Conservation (phyloP, 2,797 vertebrate species). For the Catharus ustulatus region DNA sequence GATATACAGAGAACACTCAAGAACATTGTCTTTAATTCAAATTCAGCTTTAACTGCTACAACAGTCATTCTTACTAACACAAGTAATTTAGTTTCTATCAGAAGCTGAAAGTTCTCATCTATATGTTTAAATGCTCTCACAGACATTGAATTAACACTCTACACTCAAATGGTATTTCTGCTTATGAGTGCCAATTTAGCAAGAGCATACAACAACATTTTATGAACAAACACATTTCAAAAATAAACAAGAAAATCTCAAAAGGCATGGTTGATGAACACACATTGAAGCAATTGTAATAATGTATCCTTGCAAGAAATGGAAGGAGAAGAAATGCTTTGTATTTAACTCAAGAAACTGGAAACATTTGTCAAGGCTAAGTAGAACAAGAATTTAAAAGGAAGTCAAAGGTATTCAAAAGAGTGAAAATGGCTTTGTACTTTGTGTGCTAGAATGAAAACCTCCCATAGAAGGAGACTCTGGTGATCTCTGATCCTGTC, state of each 20-base stretch:
- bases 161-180: neutral
- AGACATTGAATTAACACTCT: neutral
- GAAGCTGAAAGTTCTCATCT: neutral
- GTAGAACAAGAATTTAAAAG: slow-evolving; percentile 58
- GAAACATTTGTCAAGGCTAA: slow-evolving; percentile 60
- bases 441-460: slow-evolving; percentile 74
- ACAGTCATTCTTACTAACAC: neutral
- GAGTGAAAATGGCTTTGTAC: slow-evolving; percentile 72
- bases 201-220: neutral
- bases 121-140: neutral
- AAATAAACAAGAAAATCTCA: neutral
- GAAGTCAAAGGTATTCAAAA: slow-evolving; percentile 74
- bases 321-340: slow-evolving; percentile 49
- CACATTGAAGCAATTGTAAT: slow-evolving; percentile 22
- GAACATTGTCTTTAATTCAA: neutral
- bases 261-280: neutral
- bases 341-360: slow-evolving; percentile 54
- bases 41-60: neutral
- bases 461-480: slow-evolving; percentile 68
- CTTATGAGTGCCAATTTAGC: neutral
- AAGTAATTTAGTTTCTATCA: neutral
- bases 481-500: slow-evolving; percentile 74
- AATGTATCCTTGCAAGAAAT: slow-evolving; percentile 38
- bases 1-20: neutral
- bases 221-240: neutral